Base-by-base conservation (phyloP, 2,113 vertebrate species). In the Charadrius vociferus region DNA sequence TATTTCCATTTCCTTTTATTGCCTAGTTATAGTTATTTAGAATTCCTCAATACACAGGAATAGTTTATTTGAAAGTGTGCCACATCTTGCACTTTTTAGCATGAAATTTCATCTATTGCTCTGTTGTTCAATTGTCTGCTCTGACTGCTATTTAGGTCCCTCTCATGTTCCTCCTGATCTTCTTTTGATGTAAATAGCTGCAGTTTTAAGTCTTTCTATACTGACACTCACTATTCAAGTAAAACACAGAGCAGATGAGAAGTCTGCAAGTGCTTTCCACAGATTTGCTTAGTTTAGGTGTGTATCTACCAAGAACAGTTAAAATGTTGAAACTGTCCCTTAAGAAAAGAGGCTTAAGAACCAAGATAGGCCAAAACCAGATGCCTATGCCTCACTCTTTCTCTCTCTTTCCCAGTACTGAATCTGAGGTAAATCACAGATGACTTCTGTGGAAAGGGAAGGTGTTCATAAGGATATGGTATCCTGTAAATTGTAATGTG, bases 11-110 rank as follows among this genome's bases (percentile, higher is more conserved):
- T 95, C 50, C 47, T 81, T 88, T 93, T 86, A 79, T 56, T 95
- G 27, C 45, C 75, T 75, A n/a, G 24, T 73, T 91, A 85, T 21
- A 93, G 65, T 80, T 95, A 90, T 91, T 95, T 88, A 94, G 91
- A 95, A 50, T 27, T 67, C 34, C 27, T 72, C 43, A 49, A n/a
- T 84, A 39, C 45, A 78, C 19, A 71, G 32, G 37, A 85, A 18
- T 66, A 84, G 29, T 85, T 92, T 92, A 61, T 93, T 91, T 6
- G 3, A 37, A 86, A 72, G 27, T 24, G 7, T 52, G 20, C 56
- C 92, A 39, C 19, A 8, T 92, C 34, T 97, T 91, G 27, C 36
- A 32, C 43, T 84, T 86, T 39, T 72, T 94, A 85, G 53, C 14
- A 32, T 65, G 50, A 77, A 88, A 88, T 90, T 86, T 82, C 45